Base-by-base conservation (phyloP, 2,888 invertebrate genomes). In the Bugulina stolonifera region DNA sequence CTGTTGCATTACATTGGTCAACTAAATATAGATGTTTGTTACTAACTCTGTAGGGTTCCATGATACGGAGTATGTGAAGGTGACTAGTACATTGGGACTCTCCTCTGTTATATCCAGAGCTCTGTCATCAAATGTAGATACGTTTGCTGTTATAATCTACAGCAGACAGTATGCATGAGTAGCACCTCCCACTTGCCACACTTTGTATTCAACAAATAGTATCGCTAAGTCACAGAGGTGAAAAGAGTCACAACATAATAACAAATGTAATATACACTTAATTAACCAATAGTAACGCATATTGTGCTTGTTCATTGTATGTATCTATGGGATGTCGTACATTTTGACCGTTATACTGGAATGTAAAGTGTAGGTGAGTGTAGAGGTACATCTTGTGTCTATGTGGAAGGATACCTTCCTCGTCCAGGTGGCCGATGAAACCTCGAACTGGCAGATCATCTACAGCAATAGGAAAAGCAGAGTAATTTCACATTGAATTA, bases 361-460 rank as follows among this genome's bases (percentile, higher is more conserved):
- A 81, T 73, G 82, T 83, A 76, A 87, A 86, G 73, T 84, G 84
- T 18, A 85, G 81, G 76, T 87, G 86, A 1, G 85, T 85, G 84
- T 85, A 86, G 69, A 87, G 79, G 75, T 80, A 85, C 34, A 86
- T 78, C 74, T 84, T 84, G 78, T 87, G 87, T 32, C 79, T 82
- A 77, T 87, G 87, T 27, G 87, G 87, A 43, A 87, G 80, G 75
- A 87, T 84, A n/a, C 85, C 84, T 14, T 84, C 82, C 77, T 87
- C 87, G 73, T 86, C 85, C 64, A 87, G 77, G 72, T 85, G 84
- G 1, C 87, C 87, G 69, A 87, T 82, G 75, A 86, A 87, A 27
- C 86, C 86, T 73, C 86, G 80, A 27, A 87, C 81, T 25, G 86
- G 86, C 54, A 87, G 80, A 69, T 87, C 86, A 81, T 87, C 86